Base-by-base conservation (phyloP, 2,113 vertebrate species). In the Nothobranchius kuhntae region DNA sequence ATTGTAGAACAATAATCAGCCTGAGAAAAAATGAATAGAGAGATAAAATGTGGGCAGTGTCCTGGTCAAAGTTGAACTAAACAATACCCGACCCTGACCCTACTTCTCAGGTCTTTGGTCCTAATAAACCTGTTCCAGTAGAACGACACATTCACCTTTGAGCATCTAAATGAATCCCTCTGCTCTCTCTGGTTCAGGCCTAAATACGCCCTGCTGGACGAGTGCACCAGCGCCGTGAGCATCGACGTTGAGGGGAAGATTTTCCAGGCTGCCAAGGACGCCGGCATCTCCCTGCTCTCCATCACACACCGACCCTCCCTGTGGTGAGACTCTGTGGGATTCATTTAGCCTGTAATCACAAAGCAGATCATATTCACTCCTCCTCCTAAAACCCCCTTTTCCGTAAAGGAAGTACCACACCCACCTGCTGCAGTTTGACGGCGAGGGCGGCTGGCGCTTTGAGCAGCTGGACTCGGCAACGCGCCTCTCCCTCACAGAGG, bases 211-310 rank as follows among this genome's bases (percentile, higher is more conserved):
- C 87, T 99, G 78, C 70, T 99, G 82, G 98, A 99, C 36, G 98
- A 99, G 85, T 99, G 98, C 72, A 99, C 97, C 0, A 99, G 98
- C 76, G 98, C 98, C 15, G 96, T 99, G 76, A 99, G 98, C 93
- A 98, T 99, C 53, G 98, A 99, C 44, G 98, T 98, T 3, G 98
- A 99, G 92, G 98, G 97, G 57, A 99, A 96, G 85, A 99, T 99
- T 88, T 99, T 99, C 89, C 96, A 99, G 87, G 93, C 96, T 61
- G 97, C 98, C 50, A 96, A 98, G 86, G 93, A 94, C 65, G 90
- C 95, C 56, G 96, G 96, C 58, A 98, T 99, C 88, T 98, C 96
- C 51, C 91, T 99, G 69, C 92, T 99, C 69, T 99, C 98, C 47
- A 99, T 99, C 88, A 99, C 97, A 9, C 98, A 99, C 82, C 94